Percentiles rank a stretch among this genome's conserved stretches.
phyloP scores from a whole-genome alignment of 2,113 vertebrate species.

The Mystacornis crossleyi region DNA sequence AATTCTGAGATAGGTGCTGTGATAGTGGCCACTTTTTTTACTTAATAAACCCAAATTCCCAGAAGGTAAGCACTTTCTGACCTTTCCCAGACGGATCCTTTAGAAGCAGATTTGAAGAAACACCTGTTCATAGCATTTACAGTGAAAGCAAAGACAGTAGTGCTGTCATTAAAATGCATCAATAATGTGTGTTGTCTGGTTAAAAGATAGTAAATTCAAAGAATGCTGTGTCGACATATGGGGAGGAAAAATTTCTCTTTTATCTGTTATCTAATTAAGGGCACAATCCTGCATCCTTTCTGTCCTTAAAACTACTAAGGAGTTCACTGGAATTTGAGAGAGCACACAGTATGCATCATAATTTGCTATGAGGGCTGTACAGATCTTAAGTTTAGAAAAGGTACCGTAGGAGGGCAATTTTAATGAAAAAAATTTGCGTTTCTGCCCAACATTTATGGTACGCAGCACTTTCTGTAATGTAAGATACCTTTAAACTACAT shows the following conservation, averaged over 20 bases:
- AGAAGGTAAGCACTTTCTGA: not conserved
- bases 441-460: not conserved
- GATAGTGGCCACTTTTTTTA: not conserved
- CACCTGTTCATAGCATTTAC: slow-evolving; percentile 22
- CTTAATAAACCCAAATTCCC: not conserved
- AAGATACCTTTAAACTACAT: slow-evolving; percentile 57
- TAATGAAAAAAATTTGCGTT: not conserved
- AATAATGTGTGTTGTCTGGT: not conserved
- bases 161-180: slow-evolving; percentile 28
- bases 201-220: slow-evolving; percentile 8
- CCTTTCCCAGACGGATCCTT: not conserved
- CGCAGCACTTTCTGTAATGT: slow-evolving; percentile 22
- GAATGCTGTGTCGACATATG: not conserved
- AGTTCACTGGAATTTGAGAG: not conserved
- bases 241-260: not conserved
- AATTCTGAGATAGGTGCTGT: slow-evolving; percentile 6
- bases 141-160: not conserved
- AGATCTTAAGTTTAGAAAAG: not conserved
- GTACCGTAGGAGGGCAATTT: not conserved
- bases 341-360: not conserved
- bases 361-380: not conserved
- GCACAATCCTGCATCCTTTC: not conserved
- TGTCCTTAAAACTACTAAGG: not conserved
- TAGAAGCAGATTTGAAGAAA: slow-evolving; percentile 21
- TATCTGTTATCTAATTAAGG: slow-evolving; percentile 11